These are phyloP conservation scores for Boleophthalmus pectinirostris DNA, from an alignment of 2,113 vertebrate genomes.

Conservation along the genomic window DNA sequence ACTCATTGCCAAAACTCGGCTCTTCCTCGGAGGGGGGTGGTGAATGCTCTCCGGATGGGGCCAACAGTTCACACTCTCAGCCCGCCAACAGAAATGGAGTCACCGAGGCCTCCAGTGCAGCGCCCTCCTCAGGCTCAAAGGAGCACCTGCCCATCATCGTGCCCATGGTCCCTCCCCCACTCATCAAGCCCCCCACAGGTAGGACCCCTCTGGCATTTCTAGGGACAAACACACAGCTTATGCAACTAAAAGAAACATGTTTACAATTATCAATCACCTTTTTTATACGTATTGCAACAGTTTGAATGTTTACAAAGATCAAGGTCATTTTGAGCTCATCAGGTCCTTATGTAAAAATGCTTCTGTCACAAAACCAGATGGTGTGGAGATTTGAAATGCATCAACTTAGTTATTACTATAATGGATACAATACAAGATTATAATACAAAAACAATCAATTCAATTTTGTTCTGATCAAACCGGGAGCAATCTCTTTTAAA, in stretches of 20 bases:
- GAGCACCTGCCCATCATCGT: constrained; percentile 96
- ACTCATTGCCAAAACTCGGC: constrained; percentile 97
- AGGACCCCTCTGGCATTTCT: constrained; percentile 56
- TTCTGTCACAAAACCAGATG: constrained; percentile 6
- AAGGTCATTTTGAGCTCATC: constrained; percentile 24
- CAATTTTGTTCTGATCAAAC: no score
- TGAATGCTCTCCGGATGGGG: constrained; percentile 88
- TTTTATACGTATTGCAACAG: neutral
- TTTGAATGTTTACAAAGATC: constrained; percentile 16
- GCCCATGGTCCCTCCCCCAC: constrained; percentile 94
- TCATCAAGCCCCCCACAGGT: constrained; percentile 98
- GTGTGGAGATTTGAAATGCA: neutral
- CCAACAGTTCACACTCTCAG: constrained; percentile 88
- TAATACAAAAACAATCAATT: no score
- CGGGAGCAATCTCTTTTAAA: no score
- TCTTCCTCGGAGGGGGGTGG: constrained; percentile 84
- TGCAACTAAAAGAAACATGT: no score
- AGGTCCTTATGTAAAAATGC: constrained; percentile 14
- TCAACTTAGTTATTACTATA: neutral
- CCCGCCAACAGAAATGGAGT: constrained; percentile 91
- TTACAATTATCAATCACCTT: no score
- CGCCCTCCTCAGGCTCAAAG: constrained; percentile 88
- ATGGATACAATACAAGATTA: neutral
- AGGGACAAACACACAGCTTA: neutral
- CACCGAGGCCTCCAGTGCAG: constrained; percentile 84